Evolutionary conservation across 2,888 invertebrate species (phyloP).

Genomic region (Anthophora plumipes): DNA sequence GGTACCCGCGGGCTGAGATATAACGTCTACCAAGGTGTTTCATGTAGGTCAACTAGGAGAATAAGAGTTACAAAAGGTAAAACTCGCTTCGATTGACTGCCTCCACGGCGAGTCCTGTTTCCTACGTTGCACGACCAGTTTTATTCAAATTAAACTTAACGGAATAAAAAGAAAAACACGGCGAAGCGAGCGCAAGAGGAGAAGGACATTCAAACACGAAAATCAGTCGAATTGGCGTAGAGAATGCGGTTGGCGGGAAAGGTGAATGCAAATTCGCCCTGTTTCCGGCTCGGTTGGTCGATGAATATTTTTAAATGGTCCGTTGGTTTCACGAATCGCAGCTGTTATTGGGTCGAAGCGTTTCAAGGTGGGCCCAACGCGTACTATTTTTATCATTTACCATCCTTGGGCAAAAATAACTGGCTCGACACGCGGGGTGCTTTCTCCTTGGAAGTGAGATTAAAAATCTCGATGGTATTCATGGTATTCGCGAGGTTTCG

Average conservation of each 20-base stretch:
- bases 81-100: constrained; percentile 41
- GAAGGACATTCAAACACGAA: neutral
- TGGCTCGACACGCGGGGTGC: neutral
- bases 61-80: constrained; percentile 51
- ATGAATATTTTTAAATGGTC: constrained; percentile 15
- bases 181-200: neutral
- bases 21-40: constrained; percentile 23
- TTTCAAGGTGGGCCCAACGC: neutral
- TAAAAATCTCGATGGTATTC: constrained; percentile 25
- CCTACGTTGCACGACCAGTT: constrained; percentile 29
- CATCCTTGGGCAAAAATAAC: constrained; percentile 29
- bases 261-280: constrained; percentile 21
- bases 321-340: constrained; percentile 20
- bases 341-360: neutral
- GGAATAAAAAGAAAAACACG: neutral
- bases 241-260: neutral
- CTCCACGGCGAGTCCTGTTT: constrained; percentile 23
- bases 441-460: neutral
- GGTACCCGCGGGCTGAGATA: neutral
- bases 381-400: neutral
- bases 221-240: neutral
- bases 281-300: constrained; percentile 27
- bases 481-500: constrained; percentile 44
- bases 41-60: constrained; percentile 51
- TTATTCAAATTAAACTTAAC: constrained; percentile 15